Conservation (phyloP, 37 sponge, comb jelly and placozoan species). For the Amphimedon queenslandica region DNA sequence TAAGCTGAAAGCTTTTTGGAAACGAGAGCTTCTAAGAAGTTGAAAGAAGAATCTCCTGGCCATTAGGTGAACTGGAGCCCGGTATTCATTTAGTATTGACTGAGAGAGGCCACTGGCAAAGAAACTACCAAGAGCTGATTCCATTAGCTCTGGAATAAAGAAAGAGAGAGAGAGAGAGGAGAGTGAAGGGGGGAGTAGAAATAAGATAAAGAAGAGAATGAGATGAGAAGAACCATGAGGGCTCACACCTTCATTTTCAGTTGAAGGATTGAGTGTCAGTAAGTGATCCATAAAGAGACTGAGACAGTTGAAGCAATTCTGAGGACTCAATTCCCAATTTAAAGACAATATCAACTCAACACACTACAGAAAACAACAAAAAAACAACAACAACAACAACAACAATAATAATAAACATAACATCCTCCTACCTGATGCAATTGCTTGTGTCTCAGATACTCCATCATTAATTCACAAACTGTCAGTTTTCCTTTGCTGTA, state of each 20-base stretch:
- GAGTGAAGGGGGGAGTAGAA: too few species aligned
- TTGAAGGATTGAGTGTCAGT: slow-evolving; percentile 44
- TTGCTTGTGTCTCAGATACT: slow-evolving; percentile 41
- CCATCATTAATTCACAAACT: slow-evolving; percentile 42
- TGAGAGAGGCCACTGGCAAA: slow-evolving; percentile 15
- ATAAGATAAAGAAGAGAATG: too few species aligned
- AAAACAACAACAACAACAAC: not conserved
- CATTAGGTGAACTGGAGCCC: slow-evolving; percentile 22
- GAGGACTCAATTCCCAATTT: slow-evolving; percentile 45
- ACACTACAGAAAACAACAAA: slow-evolving; percentile 34
- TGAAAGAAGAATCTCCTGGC: slow-evolving; percentile 55
- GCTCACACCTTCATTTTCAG: slow-evolving; percentile 44
- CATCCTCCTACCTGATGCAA: slow-evolving; percentile 24
- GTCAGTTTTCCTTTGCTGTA: slow-evolving; percentile 52
- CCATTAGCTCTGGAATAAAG: slow-evolving; percentile 38
- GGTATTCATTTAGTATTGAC: not conserved
- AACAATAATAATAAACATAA: not conserved
- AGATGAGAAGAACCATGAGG: not conserved
- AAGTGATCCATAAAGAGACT: slow-evolving; percentile 63
- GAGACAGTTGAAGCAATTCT: slow-evolving; percentile 32
- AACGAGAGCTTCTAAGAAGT: slow-evolving; percentile 31
- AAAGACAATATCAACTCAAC: slow-evolving; percentile 21
- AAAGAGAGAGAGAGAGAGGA: too few species aligned
- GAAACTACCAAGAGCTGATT: slow-evolving; percentile 47
- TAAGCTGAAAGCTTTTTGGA: slow-evolving; percentile 50